A percentile compares a stretch with the other conserved stretches of the same genome.
Evolutionary conservation across 2,888 invertebrate species (phyloP).

Genomic region (Drosophila acutilabella): DNA sequence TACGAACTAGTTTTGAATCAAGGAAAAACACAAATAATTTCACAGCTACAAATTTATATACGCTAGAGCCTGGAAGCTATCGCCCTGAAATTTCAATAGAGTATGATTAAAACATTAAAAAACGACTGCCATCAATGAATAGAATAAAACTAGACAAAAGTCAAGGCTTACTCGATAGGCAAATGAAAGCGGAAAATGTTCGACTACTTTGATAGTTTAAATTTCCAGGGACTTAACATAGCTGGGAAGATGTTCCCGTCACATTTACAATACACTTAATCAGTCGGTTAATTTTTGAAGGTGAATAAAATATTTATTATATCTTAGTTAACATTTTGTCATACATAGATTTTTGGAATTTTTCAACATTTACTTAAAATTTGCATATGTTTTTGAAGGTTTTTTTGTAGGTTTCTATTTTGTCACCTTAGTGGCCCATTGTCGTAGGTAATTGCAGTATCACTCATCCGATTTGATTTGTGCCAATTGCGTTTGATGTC

Average conservation of each 20-base stretch:
- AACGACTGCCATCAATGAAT: background rate
- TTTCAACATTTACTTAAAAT: background rate
- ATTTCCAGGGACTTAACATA: background rate
- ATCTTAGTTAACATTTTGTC: background rate
- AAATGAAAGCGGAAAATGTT: background rate
- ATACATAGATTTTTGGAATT: background rate
- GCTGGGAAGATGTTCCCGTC: no score
- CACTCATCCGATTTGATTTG: conserved; percentile 22
- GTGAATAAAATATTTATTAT: background rate
- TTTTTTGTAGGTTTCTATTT: background rate
- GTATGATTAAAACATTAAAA: conserved; percentile 33
- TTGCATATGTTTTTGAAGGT: background rate
- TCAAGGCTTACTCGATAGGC: conserved; percentile 22
- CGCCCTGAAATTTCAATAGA: conserved; percentile 67
- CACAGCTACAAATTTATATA: conserved; percentile 50
- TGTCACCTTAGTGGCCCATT: conserved; percentile 6
- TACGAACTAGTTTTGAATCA: background rate
- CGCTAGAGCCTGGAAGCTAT: conserved; percentile 53
- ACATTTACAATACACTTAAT: no score
- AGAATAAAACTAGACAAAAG: background rate
- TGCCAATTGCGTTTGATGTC: conserved; percentile 32
- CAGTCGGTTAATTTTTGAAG: no score
- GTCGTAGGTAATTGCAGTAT: background rate
- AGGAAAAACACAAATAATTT: conserved; percentile 39
- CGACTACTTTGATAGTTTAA: background rate